Base-by-base conservation (phyloP, 2,888 invertebrate genomes). In the Branchellion lobata region DNA sequence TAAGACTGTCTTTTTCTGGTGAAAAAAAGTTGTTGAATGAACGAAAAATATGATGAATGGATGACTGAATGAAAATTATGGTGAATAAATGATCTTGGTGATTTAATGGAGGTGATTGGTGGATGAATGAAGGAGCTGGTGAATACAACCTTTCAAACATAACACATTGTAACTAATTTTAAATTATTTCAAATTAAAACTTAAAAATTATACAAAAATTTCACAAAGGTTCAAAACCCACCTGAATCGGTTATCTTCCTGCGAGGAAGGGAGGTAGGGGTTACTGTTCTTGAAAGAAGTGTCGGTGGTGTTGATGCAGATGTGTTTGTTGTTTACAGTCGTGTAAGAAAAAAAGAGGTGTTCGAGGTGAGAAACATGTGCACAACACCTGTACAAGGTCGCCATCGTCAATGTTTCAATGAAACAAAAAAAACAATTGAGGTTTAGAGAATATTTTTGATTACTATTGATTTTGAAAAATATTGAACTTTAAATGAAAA, bases 311-410 rank as follows among this genome's bases (percentile, higher is more conserved):
- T 29, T 14, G 29, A 21, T 29, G 69, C 69, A 5, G 29, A 34
- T 69, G 31, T 18, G 5, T n/a, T 31, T 69, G 69, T 69, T 34
- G 61, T 40, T 77, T 11, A 5, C 33, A 24, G 21, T 77, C 61
- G 53, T 34, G 24, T 33, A 92, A 34, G 94, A 94, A 84, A 95
- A 95, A 83, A 94, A 91, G 0, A 92, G 92, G 86, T 95, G 95
- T 85, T 97, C 97, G 85, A 96, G 89, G 85, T 93, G 93, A 2
- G 94, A 93, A 5, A 96, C 94, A 86, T 96, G 95, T 57, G 95
- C 92, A 84, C 95, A 95, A 29, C 95, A 95, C 81, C 91, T 91
- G 84, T 2, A 84, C 40, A 34, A n/a, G 18, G 51, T 40, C 5
- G 21, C 27, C 5, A 74, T 24, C 21, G 72, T 11, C 5, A 11